Evolutionary conservation across 2,888 invertebrate species (phyloP).

Genomic region (Alviniconcha strummeri): DNA sequence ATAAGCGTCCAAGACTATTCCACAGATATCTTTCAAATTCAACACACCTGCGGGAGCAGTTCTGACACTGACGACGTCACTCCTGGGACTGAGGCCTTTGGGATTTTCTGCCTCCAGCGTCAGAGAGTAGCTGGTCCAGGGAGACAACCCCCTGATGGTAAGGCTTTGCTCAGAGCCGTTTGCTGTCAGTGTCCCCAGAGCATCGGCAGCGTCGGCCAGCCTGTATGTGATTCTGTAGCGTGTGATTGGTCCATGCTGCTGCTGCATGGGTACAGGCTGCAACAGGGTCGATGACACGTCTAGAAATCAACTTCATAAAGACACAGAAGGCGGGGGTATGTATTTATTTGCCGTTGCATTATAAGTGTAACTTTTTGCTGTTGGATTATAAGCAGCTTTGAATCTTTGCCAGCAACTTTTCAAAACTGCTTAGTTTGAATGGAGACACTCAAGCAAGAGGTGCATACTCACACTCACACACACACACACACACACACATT

Average conservation of each 20-base stretch:
- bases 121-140: conserved; percentile 60
- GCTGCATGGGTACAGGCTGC: conserved; percentile 34
- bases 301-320: no score
- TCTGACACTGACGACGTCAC: conserved; percentile 34
- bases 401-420: not conserved
- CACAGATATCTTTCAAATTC: no score
- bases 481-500: no score
- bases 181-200: not conserved
- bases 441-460: no score
- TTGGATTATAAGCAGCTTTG: no score
- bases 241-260: conserved; percentile 41
- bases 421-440: not conserved
- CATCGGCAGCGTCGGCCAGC: conserved; percentile 4
- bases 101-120: conserved; percentile 56
- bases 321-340: no score
- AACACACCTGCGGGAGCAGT: conserved; percentile 56
- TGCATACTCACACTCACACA: no score
- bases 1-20: no score
- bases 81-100: conserved; percentile 50
- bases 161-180: conserved; percentile 34
- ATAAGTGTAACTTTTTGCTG: no score
- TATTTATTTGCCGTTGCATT: no score
- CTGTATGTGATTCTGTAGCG: conserved; percentile 31
- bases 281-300: not conserved
- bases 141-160: conserved; percentile 52